A percentile compares a stretch with the other conserved stretches of the same genome.
These are phyloP conservation scores for Pristiophorus japonicus DNA, from an alignment of 2,113 vertebrate genomes.

Conservation along the genomic window DNA sequence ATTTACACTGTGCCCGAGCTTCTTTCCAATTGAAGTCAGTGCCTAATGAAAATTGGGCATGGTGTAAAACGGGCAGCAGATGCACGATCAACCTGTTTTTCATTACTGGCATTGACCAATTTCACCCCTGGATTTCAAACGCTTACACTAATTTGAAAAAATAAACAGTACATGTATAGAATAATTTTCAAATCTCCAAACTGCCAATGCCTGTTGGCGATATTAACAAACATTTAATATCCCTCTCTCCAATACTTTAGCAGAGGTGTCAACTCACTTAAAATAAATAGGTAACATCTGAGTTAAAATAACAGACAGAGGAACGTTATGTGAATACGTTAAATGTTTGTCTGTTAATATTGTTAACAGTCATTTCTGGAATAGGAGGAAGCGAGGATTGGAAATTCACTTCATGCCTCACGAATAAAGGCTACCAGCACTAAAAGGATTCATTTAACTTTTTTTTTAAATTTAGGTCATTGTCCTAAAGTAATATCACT, in stretches of 20 bases:
- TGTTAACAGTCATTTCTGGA: background rate
- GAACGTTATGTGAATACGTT: background rate
- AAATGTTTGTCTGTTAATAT: background rate
- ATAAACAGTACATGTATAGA: background rate
- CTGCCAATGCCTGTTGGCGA: background rate
- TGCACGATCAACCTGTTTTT: background rate
- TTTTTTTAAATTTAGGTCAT: background rate
- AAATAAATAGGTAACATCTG: background rate
- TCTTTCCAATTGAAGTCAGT: background rate
- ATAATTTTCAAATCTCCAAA: background rate
- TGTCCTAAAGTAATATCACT: background rate
- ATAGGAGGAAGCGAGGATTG: background rate
- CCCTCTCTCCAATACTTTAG: background rate
- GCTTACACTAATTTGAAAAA: conserved; percentile 3
- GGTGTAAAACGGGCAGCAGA: background rate
- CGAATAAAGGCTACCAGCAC: background rate
- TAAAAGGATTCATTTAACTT: background rate
- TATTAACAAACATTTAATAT: background rate
- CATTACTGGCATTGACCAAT: background rate
- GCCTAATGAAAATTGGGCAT: background rate
- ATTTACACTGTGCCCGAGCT: background rate
- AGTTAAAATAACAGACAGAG: background rate
- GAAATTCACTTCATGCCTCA: background rate
- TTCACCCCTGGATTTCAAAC: background rate
- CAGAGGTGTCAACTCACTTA: background rate